Base-by-base conservation (phyloP, 2,113 vertebrate species). In the Trachemys scripta region DNA sequence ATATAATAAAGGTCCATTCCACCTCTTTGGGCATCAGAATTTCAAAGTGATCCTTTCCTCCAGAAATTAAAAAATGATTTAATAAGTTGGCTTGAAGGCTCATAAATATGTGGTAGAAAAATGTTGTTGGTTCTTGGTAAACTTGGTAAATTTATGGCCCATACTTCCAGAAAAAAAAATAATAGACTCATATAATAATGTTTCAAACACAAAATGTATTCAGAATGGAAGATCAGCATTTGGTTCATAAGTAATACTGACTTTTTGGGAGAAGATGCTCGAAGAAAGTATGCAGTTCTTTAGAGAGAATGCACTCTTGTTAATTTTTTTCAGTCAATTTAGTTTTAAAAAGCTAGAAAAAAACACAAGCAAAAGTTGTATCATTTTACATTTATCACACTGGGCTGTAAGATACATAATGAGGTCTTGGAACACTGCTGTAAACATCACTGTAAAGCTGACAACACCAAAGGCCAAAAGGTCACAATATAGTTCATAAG, bases 171-270 rank as follows among this genome's bases (percentile, higher is more conserved):
- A 42, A 42, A 75, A 75, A 38, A 72, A 59, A 69, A 69, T 31
- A 16, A 17, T 65, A 65, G 65, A 20, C 35, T 69, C 62, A 19
- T 13, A 69, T n/a, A n/a, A 19, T 29, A 27, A 9, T n/a, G 31
- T 69, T 69, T 69, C 35, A n/a, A 69, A 69, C 35, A 19, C 35
- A 19, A n/a, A 38, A 38, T 69, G 35, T 92, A 7, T n/a, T 90
- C 94, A 85, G 24, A 22, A 69, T 82, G 35, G 22, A 87, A 85
- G 90, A 20, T 49, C 47, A 85, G 24, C 10, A 38, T 62, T 24
- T 87, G 42, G 59, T 88, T 96, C 90, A 82, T 88, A 89, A 72
- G 22, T 6, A 96, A 49, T 88, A 80, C 82, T 49, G 13, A 24
- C 87, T 94, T 85, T 57, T 90, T 9, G 84, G 80, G 89, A 96